A percentile compares a stretch with the other conserved stretches of the same genome.
These are phyloP conservation scores for Parapsyche elsis DNA, from an alignment of 1,140 invertebrate species.

Conservation along the genomic window DNA sequence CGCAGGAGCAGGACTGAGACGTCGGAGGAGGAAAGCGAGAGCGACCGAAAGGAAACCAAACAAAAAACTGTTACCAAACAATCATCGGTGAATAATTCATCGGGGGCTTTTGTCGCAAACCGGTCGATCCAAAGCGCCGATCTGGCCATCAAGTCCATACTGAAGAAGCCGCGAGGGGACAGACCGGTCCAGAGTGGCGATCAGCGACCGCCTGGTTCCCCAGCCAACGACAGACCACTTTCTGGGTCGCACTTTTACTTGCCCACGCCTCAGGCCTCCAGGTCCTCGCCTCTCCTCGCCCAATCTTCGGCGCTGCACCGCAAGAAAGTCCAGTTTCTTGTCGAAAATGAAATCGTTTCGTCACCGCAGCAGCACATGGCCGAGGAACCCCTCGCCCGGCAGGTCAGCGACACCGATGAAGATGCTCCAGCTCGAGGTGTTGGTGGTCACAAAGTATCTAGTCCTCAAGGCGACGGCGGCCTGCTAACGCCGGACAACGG, in stretches of 20 bases:
- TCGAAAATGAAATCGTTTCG: slow-evolving; percentile 67
- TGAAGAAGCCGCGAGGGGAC: slow-evolving; percentile 72
- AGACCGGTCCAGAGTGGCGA: slow-evolving; percentile 46
- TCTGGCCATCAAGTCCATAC: slow-evolving; percentile 72
- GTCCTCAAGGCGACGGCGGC: slow-evolving; percentile 8
- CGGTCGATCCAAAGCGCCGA: slow-evolving; percentile 46
- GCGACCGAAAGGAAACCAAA: slow-evolving; percentile 49
- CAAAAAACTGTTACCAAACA: slow-evolving; percentile 56
- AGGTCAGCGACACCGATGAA: background rate
- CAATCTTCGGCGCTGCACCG: slow-evolving; percentile 61
- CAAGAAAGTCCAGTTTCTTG: slow-evolving; percentile 72
- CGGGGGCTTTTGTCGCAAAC: slow-evolving; percentile 51
- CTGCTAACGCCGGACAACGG: slow-evolving; percentile 37
- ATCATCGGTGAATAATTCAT: slow-evolving; percentile 53
- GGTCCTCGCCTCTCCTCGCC: slow-evolving; percentile 54
- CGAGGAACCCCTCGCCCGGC: background rate
- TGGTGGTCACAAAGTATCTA: slow-evolving; percentile 42
- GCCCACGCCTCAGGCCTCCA: slow-evolving; percentile 69
- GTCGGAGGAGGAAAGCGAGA: slow-evolving; percentile 55
- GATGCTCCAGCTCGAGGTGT: slow-evolving; percentile 24
- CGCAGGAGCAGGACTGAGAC: slow-evolving; percentile 58
- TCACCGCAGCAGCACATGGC: slow-evolving; percentile 43
- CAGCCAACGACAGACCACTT: slow-evolving; percentile 57
- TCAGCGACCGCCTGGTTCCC: slow-evolving; percentile 32
- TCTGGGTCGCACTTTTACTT: slow-evolving; percentile 75